phyloP scores from a whole-genome alignment of 2,797 vertebrate species.

The Scarus forsteni region DNA sequence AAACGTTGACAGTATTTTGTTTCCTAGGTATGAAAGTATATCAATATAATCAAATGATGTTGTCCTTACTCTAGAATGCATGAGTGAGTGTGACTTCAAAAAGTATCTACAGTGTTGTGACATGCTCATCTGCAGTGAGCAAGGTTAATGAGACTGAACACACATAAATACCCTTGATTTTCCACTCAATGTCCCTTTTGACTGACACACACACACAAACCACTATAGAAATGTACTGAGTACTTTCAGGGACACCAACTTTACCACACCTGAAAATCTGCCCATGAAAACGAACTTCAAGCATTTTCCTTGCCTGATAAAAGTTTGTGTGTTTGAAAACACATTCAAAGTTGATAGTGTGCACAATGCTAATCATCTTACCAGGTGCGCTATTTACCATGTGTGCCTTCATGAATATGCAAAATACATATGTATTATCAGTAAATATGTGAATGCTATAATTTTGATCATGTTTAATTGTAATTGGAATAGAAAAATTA shows the following conservation, averaged over 20 bases:
- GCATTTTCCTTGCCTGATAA: neutral
- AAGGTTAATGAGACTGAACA: conserved; percentile 51
- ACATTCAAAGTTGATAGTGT: too few species aligned
- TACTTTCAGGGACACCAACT: conserved; percentile 7
- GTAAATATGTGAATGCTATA: too few species aligned
- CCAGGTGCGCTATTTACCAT: too few species aligned
- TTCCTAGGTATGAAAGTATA: too few species aligned
- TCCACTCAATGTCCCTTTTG: conserved; percentile 31
- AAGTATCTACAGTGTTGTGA: conserved; percentile 16
- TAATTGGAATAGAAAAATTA: too few species aligned
- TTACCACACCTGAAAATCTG: neutral
- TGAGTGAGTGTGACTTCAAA: conserved; percentile 16
- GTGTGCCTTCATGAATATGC: too few species aligned
- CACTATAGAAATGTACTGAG: neutral
- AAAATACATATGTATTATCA: too few species aligned
- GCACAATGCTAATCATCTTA: too few species aligned
- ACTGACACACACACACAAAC: conserved; percentile 41
- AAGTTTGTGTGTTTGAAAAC: neutral
- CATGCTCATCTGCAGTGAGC: conserved; percentile 43
- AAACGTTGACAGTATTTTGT: too few species aligned
- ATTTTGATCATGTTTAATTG: too few species aligned
- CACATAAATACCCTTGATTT: conserved; percentile 14
- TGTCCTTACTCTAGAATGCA: neutral
- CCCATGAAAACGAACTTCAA: conserved; percentile 25
- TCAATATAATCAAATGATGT: too few species aligned